A percentile compares a stretch with the other conserved stretches of the same genome.
Conservation (phyloP, 1,140 invertebrate species). For the Drosophila tani region DNA sequence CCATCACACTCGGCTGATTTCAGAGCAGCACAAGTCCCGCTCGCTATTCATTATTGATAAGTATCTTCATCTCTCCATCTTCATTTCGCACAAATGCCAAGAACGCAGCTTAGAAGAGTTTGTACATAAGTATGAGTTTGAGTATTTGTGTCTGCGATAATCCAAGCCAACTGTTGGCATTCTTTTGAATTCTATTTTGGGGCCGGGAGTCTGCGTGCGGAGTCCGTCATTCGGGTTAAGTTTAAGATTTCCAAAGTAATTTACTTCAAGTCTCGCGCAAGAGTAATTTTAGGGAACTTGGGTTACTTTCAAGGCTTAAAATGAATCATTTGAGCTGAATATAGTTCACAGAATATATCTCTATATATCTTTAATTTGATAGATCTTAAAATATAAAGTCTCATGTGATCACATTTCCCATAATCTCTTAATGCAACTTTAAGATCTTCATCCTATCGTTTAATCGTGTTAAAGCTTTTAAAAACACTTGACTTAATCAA, state of each 20-base stretch:
- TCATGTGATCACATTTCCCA: neutral
- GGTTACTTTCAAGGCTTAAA: neutral
- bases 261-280: neutral
- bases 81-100: constrained; percentile 12
- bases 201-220: constrained; percentile 36
- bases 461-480: neutral
- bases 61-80: constrained; percentile 40
- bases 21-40: constrained; percentile 34
- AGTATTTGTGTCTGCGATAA: constrained; percentile 36
- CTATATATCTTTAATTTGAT: too few relatives aligned
- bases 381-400: neutral
- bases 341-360: too few relatives aligned
- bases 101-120: constrained; percentile 20
- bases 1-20: constrained; percentile 67
- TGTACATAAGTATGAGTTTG: constrained; percentile 4
- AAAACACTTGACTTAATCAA: neutral
- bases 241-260: constrained; percentile 3
- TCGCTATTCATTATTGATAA: constrained; percentile 69
- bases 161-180: constrained; percentile 48
- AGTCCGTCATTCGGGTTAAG: constrained; percentile 61
- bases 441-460: neutral
- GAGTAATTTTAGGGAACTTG: neutral
- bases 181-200: constrained; percentile 32
- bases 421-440: neutral
- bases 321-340: neutral